Evolutionary conservation across 37 sponge, comb jelly and placozoan species (phyloP), one percentile per base, ranked within the genome.

Genomic region (Aplysina aerophoba): DNA sequence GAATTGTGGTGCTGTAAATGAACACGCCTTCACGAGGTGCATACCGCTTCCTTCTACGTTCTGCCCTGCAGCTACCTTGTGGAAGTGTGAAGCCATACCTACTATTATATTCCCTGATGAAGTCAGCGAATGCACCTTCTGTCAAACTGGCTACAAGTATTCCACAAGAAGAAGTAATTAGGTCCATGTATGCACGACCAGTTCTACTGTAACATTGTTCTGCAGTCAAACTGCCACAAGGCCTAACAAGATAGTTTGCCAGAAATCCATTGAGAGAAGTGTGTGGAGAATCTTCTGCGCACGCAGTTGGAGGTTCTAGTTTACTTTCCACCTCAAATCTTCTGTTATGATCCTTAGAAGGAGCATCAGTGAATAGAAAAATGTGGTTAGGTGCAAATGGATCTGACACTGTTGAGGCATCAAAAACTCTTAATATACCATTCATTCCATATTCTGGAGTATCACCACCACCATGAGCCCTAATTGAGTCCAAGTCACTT

Each of bases 391-490:
- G 8, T 8, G 50, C 6, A 44, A 36, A 15, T 16, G 40, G 22
- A 41, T 41, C 14, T 21, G 33, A n/a, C 12, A 53, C 3, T 33
- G 6, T 69, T 19, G 78, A 75, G n/a, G 54, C 78, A 22, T 50
- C 54, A 17, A 75, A 4, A 40, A 44, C 78, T 24, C 78, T 36
- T 41, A 15, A 17, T 21, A 75, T 75, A 25, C 38, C 78, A 36
- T 44, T 31, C 16, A 75, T 36, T 40, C 54, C 44, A 41, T 40
- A 75, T 50, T 75, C 78, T 4, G 78, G 53, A 41, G 0, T 17
- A 50, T 75, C 78, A 19, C 78, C 78, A 15, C 78, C 78, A 53
- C 78, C 78, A 40, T 75, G 50, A 75, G 11, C 78, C 1, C 25
- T 75, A 25, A 75, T 75, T 39, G 41, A 24, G 1, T 36, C 25